Evolutionary conservation across 2,888 invertebrate species (phyloP), one percentile per base, ranked within the genome.

Genomic region (Clusia tigrina): DNA sequence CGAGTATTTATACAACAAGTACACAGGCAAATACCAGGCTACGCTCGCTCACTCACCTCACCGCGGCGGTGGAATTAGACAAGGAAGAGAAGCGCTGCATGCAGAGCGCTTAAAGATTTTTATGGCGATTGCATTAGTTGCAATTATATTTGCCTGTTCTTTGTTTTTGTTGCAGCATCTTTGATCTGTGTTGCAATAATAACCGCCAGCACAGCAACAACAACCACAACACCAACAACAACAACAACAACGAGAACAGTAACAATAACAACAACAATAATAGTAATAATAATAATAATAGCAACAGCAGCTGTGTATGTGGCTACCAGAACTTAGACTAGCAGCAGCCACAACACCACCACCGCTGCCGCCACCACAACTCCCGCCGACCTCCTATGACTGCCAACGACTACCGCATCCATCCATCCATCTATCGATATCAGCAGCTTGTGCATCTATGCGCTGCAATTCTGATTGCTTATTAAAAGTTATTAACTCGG

Each of bases 401-500:
- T 42, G n/a, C 42, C n/a, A n/a, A n/a, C n/a, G n/a, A n/a, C n/a
- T n/a, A n/a, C n/a, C n/a, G n/a, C n/a, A n/a, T n/a, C n/a, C n/a
- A n/a, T n/a, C n/a, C n/a, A n/a, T n/a, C n/a, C n/a, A n/a, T n/a
- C n/a, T n/a, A 42, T 42, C 42, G 42, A 42, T 42, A 42, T 42
- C 42, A 42, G 42, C n/a, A 17, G 42, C 9, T 42, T 42, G 42
- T n/a, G 42, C 42, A 42, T 42, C 42, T 42, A 15, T 42, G 42
- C 6, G n/a, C 42, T 10, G 20, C 55, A 38, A 38, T 38, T 65
- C 58, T 57, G 63, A 64, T 66, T 59, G 65, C 67, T 67, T 67
- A 69, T 69, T 69, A 69, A 67, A 69, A 67, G 64, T 69, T 66
- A 69, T 69, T 69, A 69, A 67, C 67, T 63, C 64, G 63, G 60